Base-by-base conservation (phyloP, 2,113 vertebrate species). In the Empidonax alnorum region DNA sequence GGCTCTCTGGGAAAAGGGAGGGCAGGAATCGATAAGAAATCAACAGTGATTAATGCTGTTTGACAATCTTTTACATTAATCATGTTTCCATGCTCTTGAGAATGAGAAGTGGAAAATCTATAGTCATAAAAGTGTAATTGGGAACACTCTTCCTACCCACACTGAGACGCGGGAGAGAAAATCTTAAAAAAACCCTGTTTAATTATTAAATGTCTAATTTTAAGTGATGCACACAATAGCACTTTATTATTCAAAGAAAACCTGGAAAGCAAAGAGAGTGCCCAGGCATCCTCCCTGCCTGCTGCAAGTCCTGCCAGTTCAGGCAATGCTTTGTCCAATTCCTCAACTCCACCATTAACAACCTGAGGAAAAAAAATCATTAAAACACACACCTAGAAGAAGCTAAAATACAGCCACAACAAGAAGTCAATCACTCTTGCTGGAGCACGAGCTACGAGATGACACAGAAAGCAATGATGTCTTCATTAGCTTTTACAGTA, bases 21-120 rank as follows among this genome's bases (percentile, higher is more conserved):
- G 35, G 47, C 50, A 85, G 59, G 58, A 96, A 97, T 96, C 87
- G 0, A 96, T 96, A 94, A 58, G 66, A 94, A 96, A 97, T 96
- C 95, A 95, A 71, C 90, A 95, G 55, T 96, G 96, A 97, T 97
- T 96, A 97, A 97, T 96, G 96, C 83, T 84, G 85, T 88, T 97
- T 94, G 97, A 97, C 96, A 90, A 53, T 95, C 94, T 97, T 95
- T 95, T 89, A 79, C 96, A 97, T 97, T 96, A 97, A 97, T 97
- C 97, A 97, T 13, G 33, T 91, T 96, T 63, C 90, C 63, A 61
- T 44, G 90, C 88, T 94, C 86, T 84, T 69, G 77, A 95, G 90
- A 96, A 96, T 16, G 74, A 1, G 2, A 95, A 96, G 82, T 53
- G 79, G 87, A 96, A 96, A 97, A 97, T 97, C 97, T 67, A 92